Conservation (phyloP, 2,888 invertebrate species). For the Dichetophora obliterata region DNA sequence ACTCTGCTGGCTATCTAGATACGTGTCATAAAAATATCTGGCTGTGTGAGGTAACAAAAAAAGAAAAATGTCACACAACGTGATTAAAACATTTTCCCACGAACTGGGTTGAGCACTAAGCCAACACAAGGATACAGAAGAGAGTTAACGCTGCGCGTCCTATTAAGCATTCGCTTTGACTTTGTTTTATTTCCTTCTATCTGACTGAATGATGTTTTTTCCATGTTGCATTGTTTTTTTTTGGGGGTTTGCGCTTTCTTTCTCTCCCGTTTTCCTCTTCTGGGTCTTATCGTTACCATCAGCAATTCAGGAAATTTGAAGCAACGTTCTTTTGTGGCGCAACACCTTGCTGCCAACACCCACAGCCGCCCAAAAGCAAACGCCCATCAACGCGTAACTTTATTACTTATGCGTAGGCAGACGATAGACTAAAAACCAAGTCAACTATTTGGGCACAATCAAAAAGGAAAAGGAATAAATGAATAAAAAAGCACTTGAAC, state of each 20-base stretch:
- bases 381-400: neutral
- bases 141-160: too few species aligned
- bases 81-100: constrained; percentile 11
- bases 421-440: neutral
- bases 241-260: neutral
- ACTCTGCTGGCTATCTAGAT: too few species aligned
- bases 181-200: too few species aligned
- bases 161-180: too few species aligned
- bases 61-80: neutral
- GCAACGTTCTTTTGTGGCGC: neutral
- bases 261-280: neutral
- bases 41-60: neutral
- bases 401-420: constrained; percentile 1
- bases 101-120: neutral
- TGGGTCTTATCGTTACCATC: neutral
- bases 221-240: too few species aligned
- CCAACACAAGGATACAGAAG: too few species aligned
- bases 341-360: neutral
- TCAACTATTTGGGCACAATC: neutral
- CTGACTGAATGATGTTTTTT: too few species aligned
- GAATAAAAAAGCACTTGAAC: neutral
- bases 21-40: neutral
- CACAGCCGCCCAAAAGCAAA: neutral
- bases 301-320: neutral
- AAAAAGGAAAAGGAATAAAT: neutral